Evolutionary conservation across 2,797 vertebrate genomes (phyloP), one percentile per base, ranked within the genome.

Genomic region (Chelmon rostratus): DNA sequence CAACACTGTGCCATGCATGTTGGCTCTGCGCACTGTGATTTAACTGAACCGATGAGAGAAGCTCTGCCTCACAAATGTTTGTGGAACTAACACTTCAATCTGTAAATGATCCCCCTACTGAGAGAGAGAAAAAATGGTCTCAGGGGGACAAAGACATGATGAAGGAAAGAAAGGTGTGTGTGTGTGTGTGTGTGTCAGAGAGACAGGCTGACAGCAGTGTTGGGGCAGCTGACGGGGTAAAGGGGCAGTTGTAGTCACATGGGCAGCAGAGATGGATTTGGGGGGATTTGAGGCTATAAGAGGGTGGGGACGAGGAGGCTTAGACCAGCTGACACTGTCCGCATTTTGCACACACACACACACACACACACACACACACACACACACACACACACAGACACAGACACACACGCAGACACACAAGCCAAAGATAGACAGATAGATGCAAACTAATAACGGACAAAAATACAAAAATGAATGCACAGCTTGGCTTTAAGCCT

Each of bases 311-410:
- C 67, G 66, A 69, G 76, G 69, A 80, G 84, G 90, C 90, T 92
- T 91, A 92, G 81, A 53, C 87, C 91, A 93, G 90, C 90, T 92
- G 92, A 92, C 88, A 88, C 90, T 23, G 82, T 91, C 81, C 71
- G 85, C 86, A 83, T 59, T 82, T 68, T 53, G 73, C 78, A 79
- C 76, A 71, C 76, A 61, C 75, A 7, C 79, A 62, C 80, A 76
- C 78, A 70, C 50, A 59, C 77, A 74, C 64, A 68, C 68, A 79
- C 66, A 74, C n/a, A 44, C 44, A 38, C 63, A 86, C 58, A 85
- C 83, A 84, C n/a, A 33, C 54, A 57, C 33, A 52, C 49, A 21
- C 46, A 49, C 46, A 3, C 23, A 59, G n/a, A 86, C 58, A 85
- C 83, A 84, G n/a, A 33, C 54, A 57, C 33, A 52, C 49, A 21